Evolutionary conservation across 53 echinoderm and acorn worm genomes (phyloP), one percentile per base, ranked within the genome.

Genomic region (Hippasteria phrygiana): DNA sequence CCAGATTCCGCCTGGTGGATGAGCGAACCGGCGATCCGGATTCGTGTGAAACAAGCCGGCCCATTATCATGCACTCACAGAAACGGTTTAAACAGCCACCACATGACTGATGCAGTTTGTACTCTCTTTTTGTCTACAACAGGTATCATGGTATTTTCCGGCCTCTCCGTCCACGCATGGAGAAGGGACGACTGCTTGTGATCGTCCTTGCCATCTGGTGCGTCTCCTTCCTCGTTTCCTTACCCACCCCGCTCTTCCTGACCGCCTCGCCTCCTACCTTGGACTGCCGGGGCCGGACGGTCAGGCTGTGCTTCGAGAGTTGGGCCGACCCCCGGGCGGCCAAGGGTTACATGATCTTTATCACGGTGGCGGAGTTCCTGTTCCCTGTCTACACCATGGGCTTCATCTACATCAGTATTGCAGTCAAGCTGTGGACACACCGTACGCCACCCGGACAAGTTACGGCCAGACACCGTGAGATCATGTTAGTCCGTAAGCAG

Each of bases 111-210:
- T 59, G 8, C 20, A 55, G 2, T 6, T 24, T 59, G 26, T 59
- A 56, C 32, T 74, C 42, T 43, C 48, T 62, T 51, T 50, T 77
- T 78, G 22, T 87, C 0, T 72, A 20, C 51, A 37, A 43, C 70
- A 98, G 98, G 35, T 98, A 94, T 77, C 73, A 96, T 26, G 98
- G 95, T 46, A 98, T 98, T 24, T 98, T 98, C 72, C 88, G 89
- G 46, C 98, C 98, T 55, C 95, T 98, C 3, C 95, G 95, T 55
- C 98, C 98, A 20, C 94, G 98, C 12, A 90, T 98, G 91, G 92
- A 94, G 80, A 98, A 98, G 62, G 53, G 89, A 0, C 90, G 94
- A 5, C 78, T 98, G 42, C 8, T 93, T 48, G 27, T 90, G 35
- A 98, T 98, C 47, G 54, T 95, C 39, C 24, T 89, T 0, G 76